phyloP scores from a whole-genome alignment of 2,113 vertebrate genomes.

The Malurus alboscapulatus region DNA sequence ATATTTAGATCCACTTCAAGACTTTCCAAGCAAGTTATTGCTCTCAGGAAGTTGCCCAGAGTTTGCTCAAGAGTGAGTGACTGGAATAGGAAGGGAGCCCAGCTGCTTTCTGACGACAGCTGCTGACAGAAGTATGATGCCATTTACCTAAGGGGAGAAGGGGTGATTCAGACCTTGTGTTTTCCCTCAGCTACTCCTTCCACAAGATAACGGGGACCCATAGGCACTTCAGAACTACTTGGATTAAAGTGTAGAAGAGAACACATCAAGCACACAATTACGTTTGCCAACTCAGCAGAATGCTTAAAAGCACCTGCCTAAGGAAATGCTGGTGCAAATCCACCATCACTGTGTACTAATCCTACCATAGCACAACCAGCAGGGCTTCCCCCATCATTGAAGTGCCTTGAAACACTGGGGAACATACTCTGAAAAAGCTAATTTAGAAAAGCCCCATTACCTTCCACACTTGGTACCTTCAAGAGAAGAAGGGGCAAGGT shows the following conservation, averaged over 20 bases:
- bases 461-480: background rate
- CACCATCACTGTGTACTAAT: fast-evolving
- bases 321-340: background rate
- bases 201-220: background rate
- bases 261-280: background rate
- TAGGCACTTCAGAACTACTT: background rate
- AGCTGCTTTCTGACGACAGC: conserved; percentile 15
- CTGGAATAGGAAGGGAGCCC: background rate
- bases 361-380: background rate
- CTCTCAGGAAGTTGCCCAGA: conserved; percentile 10
- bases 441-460: background rate
- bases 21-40: background rate
- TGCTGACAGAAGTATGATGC: conserved; percentile 13
- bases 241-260: background rate
- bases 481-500: background rate
- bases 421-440: background rate
- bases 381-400: fast-evolving
- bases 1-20: conserved; percentile 35
- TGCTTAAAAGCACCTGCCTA: background rate
- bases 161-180: conserved; percentile 17
- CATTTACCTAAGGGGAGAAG: background rate
- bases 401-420: background rate
- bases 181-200: background rate
- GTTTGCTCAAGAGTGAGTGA: conserved; percentile 32
- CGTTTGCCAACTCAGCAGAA: background rate